A percentile compares a stretch with the other conserved stretches of the same genome.
Evolutionary conservation across 2,113 vertebrate genomes (phyloP).

Genomic region (Oreocharis arfaki): DNA sequence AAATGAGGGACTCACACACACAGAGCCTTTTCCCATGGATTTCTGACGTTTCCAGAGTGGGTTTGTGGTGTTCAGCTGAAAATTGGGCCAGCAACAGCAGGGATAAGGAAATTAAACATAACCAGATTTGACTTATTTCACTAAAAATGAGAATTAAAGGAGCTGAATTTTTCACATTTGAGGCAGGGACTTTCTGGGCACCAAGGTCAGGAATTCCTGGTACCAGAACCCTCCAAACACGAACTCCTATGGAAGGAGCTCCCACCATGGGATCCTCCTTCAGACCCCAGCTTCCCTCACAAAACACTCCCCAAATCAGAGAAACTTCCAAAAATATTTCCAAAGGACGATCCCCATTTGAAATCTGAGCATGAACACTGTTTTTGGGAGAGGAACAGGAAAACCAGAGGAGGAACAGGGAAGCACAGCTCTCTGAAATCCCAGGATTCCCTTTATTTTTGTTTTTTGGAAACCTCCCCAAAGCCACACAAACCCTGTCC

Average conservation of each 20-base stretch:
- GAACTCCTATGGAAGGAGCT: neutral
- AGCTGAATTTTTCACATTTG: neutral
- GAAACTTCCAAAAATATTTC: rapidly evolving
- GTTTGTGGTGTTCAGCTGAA: neutral
- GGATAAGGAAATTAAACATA: neutral
- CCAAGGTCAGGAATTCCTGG: neutral
- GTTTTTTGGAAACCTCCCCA: neutral
- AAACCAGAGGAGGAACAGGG: neutral
- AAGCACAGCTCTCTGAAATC: neutral
- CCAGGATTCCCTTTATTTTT: neutral
- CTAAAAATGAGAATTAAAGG: neutral
- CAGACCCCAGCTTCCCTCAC: neutral
- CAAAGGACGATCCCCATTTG: neutral
- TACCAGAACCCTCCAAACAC: neutral
- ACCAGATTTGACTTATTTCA: neutral
- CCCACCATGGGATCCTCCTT: neutral
- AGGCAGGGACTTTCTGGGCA: neutral
- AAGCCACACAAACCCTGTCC: constrained; percentile 3
- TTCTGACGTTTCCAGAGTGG: neutral
- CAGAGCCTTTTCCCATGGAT: neutral
- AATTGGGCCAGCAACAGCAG: neutral
- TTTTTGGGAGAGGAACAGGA: neutral
- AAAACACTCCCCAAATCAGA: rapidly evolving
- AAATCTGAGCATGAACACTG: rapidly evolving
- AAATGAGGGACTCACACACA: neutral